These are phyloP conservation scores for Drosophila kanapiae DNA, from an alignment of 1,140 invertebrate species.

Conservation along the genomic window DNA sequence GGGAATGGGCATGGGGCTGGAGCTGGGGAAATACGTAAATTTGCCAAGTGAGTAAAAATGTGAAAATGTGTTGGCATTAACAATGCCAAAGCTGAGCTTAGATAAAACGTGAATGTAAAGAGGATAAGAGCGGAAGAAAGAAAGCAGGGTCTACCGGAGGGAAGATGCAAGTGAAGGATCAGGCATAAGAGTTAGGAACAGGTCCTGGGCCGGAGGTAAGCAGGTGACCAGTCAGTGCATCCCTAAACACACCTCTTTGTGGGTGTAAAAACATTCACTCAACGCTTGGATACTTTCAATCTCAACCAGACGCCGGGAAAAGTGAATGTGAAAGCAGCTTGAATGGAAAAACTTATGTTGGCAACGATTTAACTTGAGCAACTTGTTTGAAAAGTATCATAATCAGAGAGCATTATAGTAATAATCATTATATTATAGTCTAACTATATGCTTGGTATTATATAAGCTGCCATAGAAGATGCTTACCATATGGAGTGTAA, in stretches of 20 bases:
- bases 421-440: not conserved
- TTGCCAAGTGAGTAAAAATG: conserved; percentile 66
- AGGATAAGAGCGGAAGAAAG: conserved; percentile 15
- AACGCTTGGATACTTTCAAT: conserved; percentile 6
- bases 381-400: not conserved
- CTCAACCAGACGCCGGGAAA: not conserved
- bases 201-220: too few species aligned
- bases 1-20: not conserved
- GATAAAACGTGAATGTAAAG: conserved; percentile 41
- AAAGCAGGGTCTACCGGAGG: not conserved
- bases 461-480: not conserved
- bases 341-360: too few species aligned
- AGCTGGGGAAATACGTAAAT: conserved; percentile 54
- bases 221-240: conserved; percentile 18
- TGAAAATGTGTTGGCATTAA: conserved; percentile 73
- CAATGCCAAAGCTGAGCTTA: conserved; percentile 52
- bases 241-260: not conserved
- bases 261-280: conserved; percentile 9
- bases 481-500: not conserved
- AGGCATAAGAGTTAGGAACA: too few species aligned
- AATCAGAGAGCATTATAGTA: not conserved
- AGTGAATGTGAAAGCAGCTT: not conserved
- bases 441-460: not conserved
- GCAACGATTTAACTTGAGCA: not conserved
- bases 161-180: too few species aligned